Conservation (phyloP, 2,888 invertebrate genomes). For the Galeruca laticollis region DNA sequence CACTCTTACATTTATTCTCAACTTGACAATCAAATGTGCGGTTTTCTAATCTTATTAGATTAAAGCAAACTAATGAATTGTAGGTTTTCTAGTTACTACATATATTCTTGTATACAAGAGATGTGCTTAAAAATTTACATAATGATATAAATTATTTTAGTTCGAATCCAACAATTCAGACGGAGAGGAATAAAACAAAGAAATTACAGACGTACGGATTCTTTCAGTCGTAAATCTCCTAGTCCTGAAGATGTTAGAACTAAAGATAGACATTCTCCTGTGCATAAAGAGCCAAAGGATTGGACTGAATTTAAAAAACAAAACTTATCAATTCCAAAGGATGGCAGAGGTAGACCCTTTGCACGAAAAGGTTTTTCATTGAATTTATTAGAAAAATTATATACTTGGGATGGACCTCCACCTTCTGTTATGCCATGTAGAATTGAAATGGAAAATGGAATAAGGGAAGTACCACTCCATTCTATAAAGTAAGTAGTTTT, state of each 20-base stretch:
- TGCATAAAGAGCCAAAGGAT: slow-evolving; percentile 52
- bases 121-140: no score
- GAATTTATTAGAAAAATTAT: slow-evolving; percentile 45
- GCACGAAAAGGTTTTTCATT: slow-evolving; percentile 21
- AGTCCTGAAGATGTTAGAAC: slow-evolving; percentile 40
- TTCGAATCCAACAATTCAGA: slow-evolving; percentile 46
- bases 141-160: slow-evolving; percentile 5
- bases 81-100: no score
- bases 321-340: slow-evolving; percentile 43
- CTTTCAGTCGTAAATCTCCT: slow-evolving; percentile 36
- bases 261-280: slow-evolving; percentile 40
- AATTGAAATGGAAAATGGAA: slow-evolving; percentile 51
- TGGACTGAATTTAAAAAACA: slow-evolving; percentile 55
- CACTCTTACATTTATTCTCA: no score
- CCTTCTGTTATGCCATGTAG: slow-evolving; percentile 52
- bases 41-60: no score
- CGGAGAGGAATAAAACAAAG: slow-evolving; percentile 54
- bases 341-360: slow-evolving; percentile 46
- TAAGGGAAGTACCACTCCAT: slow-evolving; percentile 53
- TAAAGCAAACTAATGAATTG: no score
- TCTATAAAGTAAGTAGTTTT: slow-evolving; percentile 56
- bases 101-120: no score
- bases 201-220: slow-evolving; percentile 51
- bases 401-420: slow-evolving; percentile 56
- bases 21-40: no score